Conservation (phyloP, 2,797 vertebrate species). For the Pseudomugil tenellus region DNA sequence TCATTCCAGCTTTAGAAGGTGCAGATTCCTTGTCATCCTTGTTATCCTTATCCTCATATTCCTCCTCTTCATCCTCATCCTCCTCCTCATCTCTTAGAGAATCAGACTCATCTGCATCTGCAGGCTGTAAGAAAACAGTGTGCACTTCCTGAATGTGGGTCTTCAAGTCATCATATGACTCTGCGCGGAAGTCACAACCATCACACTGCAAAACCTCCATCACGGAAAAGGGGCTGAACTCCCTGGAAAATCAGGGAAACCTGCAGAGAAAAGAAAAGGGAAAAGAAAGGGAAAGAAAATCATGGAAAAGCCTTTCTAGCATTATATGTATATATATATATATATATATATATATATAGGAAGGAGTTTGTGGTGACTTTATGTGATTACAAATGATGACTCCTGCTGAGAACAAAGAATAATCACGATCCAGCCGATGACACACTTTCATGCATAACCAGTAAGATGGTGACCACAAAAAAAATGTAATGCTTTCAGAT, state of each 20-base stretch:
- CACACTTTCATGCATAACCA: constrained; percentile 27
- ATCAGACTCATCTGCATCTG: constrained; percentile 91
- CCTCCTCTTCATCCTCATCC: constrained; percentile 77
- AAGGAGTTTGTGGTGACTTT: constrained; percentile 40
- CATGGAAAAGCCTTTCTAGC: too few species aligned
- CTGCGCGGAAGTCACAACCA: constrained; percentile 97
- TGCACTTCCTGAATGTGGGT: constrained; percentile 98
- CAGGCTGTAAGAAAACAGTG: constrained; percentile 95
- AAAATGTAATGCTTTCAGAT: constrained; percentile 13
- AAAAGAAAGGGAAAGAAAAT: constrained; percentile 8
- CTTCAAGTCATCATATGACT: constrained; percentile 96
- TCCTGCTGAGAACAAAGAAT: constrained; percentile 49
- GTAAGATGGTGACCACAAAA: constrained; percentile 9
- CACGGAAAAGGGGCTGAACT: constrained; percentile 74
- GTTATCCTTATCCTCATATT: constrained; percentile 64
- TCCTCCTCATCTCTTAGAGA: constrained; percentile 90
- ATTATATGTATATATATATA: background rate
- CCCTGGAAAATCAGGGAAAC: constrained; percentile 94
- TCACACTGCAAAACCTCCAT: constrained; percentile 99
- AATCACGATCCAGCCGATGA: constrained; percentile 41
- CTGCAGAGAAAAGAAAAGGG: constrained; percentile 65
- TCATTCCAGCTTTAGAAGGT: constrained; percentile 72
- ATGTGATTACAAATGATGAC: constrained; percentile 37
- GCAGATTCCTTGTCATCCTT: constrained; percentile 68
- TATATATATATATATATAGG: constrained; percentile 18